These are phyloP conservation scores for Malurus elegans DNA, from an alignment of 2,113 vertebrate genomes.

Conservation along the genomic window DNA sequence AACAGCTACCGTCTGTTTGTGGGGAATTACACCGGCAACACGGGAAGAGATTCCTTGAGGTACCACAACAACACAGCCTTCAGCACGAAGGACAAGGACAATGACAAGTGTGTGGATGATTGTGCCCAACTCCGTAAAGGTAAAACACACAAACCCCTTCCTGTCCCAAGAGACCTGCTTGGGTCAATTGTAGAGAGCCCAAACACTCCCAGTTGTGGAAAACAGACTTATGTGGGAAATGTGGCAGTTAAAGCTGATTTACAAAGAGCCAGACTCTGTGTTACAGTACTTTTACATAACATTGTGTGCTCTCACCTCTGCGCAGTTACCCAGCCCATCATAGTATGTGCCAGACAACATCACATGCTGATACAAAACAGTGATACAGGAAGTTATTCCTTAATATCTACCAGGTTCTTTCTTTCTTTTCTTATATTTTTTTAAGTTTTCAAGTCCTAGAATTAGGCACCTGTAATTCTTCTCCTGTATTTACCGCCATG, in stretches of 20 bases:
- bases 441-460: not conserved
- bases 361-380: not conserved
- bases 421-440: not conserved
- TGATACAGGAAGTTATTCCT: not conserved
- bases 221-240: not conserved
- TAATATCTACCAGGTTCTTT: not conserved
- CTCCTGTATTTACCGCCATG: not conserved
- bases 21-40: conserved; percentile 87
- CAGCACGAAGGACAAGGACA: conserved; percentile 96
- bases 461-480: not conserved
- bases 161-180: rapidly evolving
- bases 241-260: not conserved
- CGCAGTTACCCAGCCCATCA: not conserved
- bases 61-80: conserved; percentile 99
- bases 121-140: conserved; percentile 91
- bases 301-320: not conserved
- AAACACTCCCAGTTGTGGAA: rapidly evolving
- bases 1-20: conserved; percentile 93
- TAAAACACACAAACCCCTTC: not conserved
- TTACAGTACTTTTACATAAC: not conserved
- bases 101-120: conserved; percentile 95
- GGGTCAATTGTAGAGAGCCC: not conserved
- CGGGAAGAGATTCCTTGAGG: conserved; percentile 81
- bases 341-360: not conserved
- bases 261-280: not conserved